These are phyloP conservation scores for Galendromus occidentalis DNA, from an alignment of 1,140 invertebrate genomes.

Conservation along the genomic window DNA sequence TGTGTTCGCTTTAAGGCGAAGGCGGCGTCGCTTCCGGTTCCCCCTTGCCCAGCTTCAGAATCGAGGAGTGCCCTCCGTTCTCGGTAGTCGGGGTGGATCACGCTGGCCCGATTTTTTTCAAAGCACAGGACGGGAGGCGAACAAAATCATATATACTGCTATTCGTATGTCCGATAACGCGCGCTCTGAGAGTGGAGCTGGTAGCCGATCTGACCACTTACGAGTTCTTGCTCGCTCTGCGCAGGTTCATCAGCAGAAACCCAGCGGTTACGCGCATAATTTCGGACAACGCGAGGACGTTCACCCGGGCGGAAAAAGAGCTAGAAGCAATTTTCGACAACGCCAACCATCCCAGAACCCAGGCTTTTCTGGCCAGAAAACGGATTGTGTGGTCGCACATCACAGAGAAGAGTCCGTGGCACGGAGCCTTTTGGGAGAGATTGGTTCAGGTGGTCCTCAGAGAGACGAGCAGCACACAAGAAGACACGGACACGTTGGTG, in stretches of 20 bases:
- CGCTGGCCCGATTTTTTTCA: not conserved
- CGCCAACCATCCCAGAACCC: too few relatives aligned
- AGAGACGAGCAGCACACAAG: too few relatives aligned
- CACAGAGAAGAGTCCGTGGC: too few relatives aligned
- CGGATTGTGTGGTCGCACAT: too few relatives aligned
- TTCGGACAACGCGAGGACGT: not conserved
- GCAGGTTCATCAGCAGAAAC: not conserved
- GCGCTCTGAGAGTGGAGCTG: not conserved
- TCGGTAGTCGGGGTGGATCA: not conserved
- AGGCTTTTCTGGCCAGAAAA: too few relatives aligned
- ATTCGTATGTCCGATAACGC: not conserved
- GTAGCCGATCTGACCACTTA: not conserved
- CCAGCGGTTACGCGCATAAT: not conserved
- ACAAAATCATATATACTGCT: not conserved
- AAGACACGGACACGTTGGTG: too few relatives aligned
- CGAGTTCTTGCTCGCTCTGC: not conserved
- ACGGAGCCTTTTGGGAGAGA: too few relatives aligned
- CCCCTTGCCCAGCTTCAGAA: not conserved
- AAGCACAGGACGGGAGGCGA: not conserved
- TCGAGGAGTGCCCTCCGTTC: not conserved
- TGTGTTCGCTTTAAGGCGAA: not conserved
- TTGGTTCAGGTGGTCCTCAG: too few relatives aligned
- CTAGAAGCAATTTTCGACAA: too few relatives aligned
- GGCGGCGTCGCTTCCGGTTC: not conserved
- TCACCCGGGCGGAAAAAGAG: not conserved